A percentile compares a stretch with the other conserved stretches of the same genome.
Conservation (phyloP, 2,888 invertebrate species). For the Helicoverpa assulta region DNA sequence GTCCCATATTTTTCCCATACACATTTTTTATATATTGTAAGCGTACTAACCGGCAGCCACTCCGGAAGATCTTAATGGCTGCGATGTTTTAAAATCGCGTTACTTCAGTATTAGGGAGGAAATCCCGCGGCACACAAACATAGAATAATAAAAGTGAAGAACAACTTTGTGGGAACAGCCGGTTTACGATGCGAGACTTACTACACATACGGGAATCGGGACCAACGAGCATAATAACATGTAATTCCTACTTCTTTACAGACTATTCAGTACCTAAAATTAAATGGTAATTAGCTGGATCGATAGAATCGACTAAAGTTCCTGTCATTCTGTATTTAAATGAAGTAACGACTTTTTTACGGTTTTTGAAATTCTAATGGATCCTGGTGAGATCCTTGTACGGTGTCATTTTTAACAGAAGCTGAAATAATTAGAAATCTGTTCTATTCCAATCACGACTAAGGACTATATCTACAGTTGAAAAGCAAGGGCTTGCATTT, state of each 20-base stretch:
- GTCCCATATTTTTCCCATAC: too few species aligned
- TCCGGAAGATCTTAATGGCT: constrained; percentile 16
- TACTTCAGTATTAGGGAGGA: constrained; percentile 70
- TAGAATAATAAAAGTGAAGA: constrained; percentile 71
- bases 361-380: too few species aligned
- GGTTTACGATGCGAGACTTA: constrained; percentile 62
- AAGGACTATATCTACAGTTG: not conserved
- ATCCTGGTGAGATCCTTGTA: too few species aligned
- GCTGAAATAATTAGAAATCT: too few species aligned
- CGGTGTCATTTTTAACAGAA: too few species aligned
- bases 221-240: constrained; percentile 1
- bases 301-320: too few species aligned
- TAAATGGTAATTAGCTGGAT: not conserved
- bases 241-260: not conserved
- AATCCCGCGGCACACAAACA: constrained; percentile 66
- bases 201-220: constrained; percentile 44
- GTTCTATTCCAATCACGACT: not conserved
- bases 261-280: not conserved
- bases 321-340: too few species aligned
- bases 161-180: constrained; percentile 68
- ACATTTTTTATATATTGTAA: too few species aligned
- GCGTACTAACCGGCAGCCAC: constrained; percentile 3
- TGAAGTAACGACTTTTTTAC: too few species aligned
- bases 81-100: constrained; percentile 57
- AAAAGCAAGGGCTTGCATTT: not conserved